Evolutionary conservation across 2,113 vertebrate species (phyloP).

Genomic region (Camelus dromedarius): DNA sequence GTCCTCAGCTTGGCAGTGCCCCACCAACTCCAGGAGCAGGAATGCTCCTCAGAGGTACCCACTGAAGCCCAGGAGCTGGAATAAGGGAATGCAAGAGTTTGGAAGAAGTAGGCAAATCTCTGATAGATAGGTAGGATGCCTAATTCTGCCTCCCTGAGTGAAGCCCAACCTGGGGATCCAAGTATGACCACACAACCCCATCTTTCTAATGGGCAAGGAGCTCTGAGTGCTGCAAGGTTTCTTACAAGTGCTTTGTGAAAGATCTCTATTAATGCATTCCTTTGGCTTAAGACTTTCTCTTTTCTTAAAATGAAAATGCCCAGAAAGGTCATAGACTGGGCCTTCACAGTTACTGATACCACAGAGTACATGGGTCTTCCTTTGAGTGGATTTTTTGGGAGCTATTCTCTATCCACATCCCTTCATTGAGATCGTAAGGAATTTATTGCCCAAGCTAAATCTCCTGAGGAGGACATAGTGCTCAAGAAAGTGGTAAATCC

Average conservation of each 20-base stretch:
- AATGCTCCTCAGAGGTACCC: not conserved
- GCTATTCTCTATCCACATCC: not conserved
- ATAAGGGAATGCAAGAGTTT: not conserved
- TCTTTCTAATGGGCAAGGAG: not conserved
- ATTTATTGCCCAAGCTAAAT: slow-evolving; percentile 17
- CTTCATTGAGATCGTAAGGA: not conserved
- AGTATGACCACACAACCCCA: not conserved
- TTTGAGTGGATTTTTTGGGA: not conserved
- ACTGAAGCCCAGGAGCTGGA: not conserved
- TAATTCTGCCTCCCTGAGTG: not conserved
- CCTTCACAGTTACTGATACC: not conserved
- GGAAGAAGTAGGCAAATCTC: not conserved
- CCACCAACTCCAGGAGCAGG: not conserved
- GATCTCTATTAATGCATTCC: not conserved
- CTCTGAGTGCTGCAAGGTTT: not conserved
- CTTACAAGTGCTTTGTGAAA: not conserved
- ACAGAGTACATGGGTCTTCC: not conserved
- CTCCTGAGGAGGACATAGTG: not conserved
- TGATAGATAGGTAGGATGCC: not conserved
- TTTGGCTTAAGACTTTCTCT: slow-evolving; percentile 19
- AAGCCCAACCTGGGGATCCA: not conserved
- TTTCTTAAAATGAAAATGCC: slow-evolving; percentile 46
- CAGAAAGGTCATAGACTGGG: not conserved
- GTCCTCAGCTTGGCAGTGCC: not conserved
- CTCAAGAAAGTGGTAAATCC: not conserved